Evolutionary conservation across 2,113 vertebrate genomes (phyloP), one percentile per base, ranked within the genome.

Genomic region (Macaca nemestrina): DNA sequence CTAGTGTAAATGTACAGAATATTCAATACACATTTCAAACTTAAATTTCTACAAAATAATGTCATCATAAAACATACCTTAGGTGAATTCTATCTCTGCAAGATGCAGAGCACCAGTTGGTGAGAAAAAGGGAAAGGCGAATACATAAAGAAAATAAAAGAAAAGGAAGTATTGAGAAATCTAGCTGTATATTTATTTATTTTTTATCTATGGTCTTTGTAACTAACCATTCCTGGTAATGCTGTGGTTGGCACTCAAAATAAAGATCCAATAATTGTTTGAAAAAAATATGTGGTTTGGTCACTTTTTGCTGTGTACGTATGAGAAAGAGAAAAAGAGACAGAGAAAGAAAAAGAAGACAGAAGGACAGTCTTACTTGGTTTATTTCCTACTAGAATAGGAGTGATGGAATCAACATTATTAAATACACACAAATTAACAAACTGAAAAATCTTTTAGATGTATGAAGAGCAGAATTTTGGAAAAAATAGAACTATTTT

Each of bases 301-400:
- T 84, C 59, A 11, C 4, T 11, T 32, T 82, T 61, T 89, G 38
- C 9, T 1, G 57, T n/a, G 6, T 45, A 13, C 50, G 27, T 45
- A 16, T 64, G 27, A 79, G 23, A 68, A 35, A 68, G 67, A 61
- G 59, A 68, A 8, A 68, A 68, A 68, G 32, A 17, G 13, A 67
- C 27, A 35, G 14, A 67, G 64, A 32, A 14, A 11, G 16, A 85
- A 18, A 40, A 16, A 82, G 38, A 73, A 85, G 13, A 48, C 14
- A 82, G 52, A 73, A 83, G 32, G 30, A 73, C 5, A 52, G 25
- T 4, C 20, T 80, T 84, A 68, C 12, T 25, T 16, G 5, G 4
- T 88, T 94, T 73, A 73, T 80, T 97, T 92, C 45, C 61, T 80
- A 22, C 64, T 38, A 50, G 35, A 50, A 61, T 78, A 88, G n/a